Percentiles rank a stretch among this genome's conserved stretches.
Conservation (phyloP, 2,797 vertebrate genomes). For the Cyclura pinguis region DNA sequence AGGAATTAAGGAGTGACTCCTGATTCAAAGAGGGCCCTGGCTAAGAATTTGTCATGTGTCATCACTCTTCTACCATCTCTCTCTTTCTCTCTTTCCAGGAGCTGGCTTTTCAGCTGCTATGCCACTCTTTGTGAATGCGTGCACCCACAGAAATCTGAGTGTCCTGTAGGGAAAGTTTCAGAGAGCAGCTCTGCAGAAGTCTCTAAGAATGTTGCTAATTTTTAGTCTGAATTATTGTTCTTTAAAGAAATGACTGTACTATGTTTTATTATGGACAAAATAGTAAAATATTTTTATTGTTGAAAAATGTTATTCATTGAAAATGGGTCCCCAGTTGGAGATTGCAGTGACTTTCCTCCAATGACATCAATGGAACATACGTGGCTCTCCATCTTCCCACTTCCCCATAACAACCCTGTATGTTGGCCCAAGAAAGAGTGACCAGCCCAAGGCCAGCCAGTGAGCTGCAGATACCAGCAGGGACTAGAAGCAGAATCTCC, state of each 20-base stretch:
- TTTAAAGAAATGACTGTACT: slow-evolving; percentile 12
- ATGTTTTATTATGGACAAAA: not conserved
- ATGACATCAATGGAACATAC: too few species aligned
- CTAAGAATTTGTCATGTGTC: slow-evolving; percentile 28
- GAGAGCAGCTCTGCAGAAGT: not conserved
- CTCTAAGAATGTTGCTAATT: too few species aligned
- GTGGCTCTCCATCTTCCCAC: too few species aligned
- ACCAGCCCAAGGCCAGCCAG: too few species aligned
- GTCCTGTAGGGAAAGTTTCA: not conserved
- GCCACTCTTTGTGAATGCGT: slow-evolving; percentile 25
- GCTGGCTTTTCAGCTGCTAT: slow-evolving; percentile 23
- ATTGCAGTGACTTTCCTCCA: not conserved
- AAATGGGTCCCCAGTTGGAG: not conserved
- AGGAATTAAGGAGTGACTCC: slow-evolving; percentile 71
- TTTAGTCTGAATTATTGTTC: not conserved
- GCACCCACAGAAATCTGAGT: slow-evolving; percentile 15
- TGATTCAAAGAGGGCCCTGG: not conserved
- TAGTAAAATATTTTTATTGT: not conserved
- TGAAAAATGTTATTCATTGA: not conserved
- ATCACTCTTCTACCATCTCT: not conserved
- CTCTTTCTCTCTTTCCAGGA: slow-evolving; percentile 15
- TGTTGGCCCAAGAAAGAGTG: too few species aligned
- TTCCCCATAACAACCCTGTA: not conserved
- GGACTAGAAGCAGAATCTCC: too few species aligned
- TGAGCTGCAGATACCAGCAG: too few species aligned